Evolutionary conservation across 2,797 vertebrate genomes (phyloP).

Genomic region (Peromyscus nudipes): DNA sequence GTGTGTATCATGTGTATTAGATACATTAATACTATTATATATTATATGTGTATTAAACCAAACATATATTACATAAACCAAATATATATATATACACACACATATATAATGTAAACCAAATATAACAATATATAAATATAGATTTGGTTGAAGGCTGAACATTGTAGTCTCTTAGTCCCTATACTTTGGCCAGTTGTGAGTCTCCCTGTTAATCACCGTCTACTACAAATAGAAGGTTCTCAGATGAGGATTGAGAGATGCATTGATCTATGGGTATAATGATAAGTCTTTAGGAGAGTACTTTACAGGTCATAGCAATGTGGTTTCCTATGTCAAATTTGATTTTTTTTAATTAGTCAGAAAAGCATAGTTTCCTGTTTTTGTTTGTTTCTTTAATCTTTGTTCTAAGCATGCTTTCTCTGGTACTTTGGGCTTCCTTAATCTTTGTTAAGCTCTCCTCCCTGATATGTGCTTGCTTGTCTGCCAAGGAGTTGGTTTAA

Average conservation of each 20-base stretch:
- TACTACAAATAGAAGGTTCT: neutral
- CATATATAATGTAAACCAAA: neutral
- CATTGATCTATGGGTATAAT: neutral
- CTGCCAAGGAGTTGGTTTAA: neutral
- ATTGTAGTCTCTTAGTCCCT: neutral
- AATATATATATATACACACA: neutral
- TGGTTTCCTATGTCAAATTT: neutral
- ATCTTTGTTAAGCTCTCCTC: neutral
- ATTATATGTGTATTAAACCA: too few relatives aligned
- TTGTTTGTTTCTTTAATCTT: neutral
- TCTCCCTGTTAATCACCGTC: neutral
- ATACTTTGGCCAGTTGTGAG: neutral
- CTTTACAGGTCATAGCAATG: neutral
- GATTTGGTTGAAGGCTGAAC: neutral
- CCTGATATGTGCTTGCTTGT: neutral
- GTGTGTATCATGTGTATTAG: too few relatives aligned
- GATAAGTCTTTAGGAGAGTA: neutral
- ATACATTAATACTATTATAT: too few relatives aligned
- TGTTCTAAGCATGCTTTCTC: neutral
- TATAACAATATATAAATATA: neutral
- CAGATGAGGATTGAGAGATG: neutral
- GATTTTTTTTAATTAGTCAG: neutral
- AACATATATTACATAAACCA: neutral
- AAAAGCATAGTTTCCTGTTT: neutral
- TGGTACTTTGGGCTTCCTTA: neutral